A percentile compares a stretch with the other conserved stretches of the same genome.
Evolutionary conservation across 2,113 vertebrate species (phyloP).

Genomic region (Hypanus sabinus): DNA sequence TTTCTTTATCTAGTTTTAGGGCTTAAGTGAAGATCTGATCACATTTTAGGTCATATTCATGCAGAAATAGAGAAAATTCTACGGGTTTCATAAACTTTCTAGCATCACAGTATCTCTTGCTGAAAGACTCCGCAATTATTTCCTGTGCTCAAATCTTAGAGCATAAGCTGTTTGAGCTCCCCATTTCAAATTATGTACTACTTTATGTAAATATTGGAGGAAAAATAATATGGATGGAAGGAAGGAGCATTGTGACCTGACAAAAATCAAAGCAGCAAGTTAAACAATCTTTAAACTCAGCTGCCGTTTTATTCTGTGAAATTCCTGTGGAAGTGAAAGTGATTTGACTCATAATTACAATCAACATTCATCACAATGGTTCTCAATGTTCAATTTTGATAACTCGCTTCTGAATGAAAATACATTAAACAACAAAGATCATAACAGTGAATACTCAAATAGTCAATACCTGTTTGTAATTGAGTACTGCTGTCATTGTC

Average conservation of each 20-base stretch:
- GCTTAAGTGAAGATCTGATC: no score
- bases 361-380: neutral
- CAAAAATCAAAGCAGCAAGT: neutral
- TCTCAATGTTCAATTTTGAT: conserved; percentile 1
- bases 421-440: neutral
- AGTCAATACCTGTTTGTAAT: neutral
- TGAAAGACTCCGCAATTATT: no score
- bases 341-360: neutral
- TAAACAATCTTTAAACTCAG: no score
- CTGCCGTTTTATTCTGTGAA: neutral
- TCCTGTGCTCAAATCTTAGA: no score
- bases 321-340: neutral
- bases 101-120: no score
- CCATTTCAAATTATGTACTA: no score
- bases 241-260: neutral
- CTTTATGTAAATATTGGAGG: neutral
- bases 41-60: no score
- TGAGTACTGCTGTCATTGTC: neutral
- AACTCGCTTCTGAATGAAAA: neutral
- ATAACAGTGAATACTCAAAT: neutral
- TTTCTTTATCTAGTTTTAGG: no score
- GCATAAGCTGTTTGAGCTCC: no score
- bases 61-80: no score
- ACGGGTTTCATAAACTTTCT: no score
- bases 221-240: neutral